Conservation (phyloP, 2,888 invertebrate genomes). For the Pyrochroa serraticornis region DNA sequence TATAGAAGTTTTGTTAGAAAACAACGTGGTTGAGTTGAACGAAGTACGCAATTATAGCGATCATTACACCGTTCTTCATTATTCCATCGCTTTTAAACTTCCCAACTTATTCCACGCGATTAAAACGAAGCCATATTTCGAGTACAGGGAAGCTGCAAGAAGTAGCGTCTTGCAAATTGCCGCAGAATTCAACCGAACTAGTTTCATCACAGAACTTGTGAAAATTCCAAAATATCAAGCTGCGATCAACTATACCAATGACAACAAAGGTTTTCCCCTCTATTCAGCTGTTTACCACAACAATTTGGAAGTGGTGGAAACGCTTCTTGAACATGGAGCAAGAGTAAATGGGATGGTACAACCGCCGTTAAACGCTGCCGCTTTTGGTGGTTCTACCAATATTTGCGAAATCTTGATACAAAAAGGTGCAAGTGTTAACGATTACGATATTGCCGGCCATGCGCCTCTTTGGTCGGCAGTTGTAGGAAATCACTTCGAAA, state of each 20-base stretch:
- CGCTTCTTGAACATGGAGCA: background rate
- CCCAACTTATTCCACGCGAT: background rate
- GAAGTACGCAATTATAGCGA: background rate
- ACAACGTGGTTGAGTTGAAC: background rate
- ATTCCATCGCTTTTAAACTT: slow-evolving; percentile 1
- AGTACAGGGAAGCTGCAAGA: background rate
- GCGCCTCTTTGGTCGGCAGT: background rate
- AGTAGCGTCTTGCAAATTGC: slow-evolving; percentile 1
- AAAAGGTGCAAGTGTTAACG: background rate
- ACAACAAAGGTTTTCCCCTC: background rate
- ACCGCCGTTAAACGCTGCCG: background rate
- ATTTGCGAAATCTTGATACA: background rate
- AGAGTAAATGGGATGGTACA: background rate
- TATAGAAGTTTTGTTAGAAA: background rate
- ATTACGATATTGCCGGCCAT: background rate
- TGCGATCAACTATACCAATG: background rate
- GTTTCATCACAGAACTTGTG: background rate
- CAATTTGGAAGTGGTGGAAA: background rate
- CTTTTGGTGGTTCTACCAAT: background rate
- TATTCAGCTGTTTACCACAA: background rate
- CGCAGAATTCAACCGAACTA: background rate
- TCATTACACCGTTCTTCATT: background rate
- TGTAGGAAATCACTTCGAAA: background rate
- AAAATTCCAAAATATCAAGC: background rate
- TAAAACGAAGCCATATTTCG: background rate